A percentile compares a stretch with the other conserved stretches of the same genome.
phyloP scores from a whole-genome alignment of 2,888 invertebrate genomes.

The Cryptus viduatorius region DNA sequence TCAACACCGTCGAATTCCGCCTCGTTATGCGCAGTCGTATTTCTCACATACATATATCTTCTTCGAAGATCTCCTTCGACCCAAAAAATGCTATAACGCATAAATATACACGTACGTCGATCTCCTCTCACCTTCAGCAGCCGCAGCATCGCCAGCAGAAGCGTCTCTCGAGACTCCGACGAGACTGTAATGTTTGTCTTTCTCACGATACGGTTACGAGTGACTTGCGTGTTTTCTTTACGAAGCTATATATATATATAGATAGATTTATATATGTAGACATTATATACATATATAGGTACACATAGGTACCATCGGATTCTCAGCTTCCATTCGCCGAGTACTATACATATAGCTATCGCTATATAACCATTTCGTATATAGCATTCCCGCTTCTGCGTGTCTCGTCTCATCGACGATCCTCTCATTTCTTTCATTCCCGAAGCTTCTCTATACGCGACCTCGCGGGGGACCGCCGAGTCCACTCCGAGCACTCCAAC shows the following conservation, averaged over 20 bases:
- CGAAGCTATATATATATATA: slow-evolving; percentile 7
- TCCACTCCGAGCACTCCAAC: slow-evolving; percentile 57
- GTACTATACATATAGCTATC: slow-evolving; percentile 12
- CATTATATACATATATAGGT: slow-evolving; percentile 33
- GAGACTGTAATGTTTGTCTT: slow-evolving; percentile 80
- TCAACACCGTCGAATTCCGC: background rate
- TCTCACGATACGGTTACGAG: slow-evolving; percentile 83
- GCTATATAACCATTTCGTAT: slow-evolving; percentile 9
- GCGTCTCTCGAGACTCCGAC: slow-evolving; percentile 67
- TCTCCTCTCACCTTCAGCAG: slow-evolving; percentile 47
- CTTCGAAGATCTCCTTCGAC: slow-evolving; percentile 53
- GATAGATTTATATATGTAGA: slow-evolving; percentile 25
- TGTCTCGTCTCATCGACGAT: slow-evolving; percentile 63
- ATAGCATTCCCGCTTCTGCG: slow-evolving; percentile 49
- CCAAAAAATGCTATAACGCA: slow-evolving; percentile 64
- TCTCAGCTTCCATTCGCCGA: slow-evolving; percentile 45
- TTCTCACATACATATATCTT: slow-evolving; percentile 22
- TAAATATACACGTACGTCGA: slow-evolving; percentile 67
- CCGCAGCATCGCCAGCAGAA: slow-evolving; percentile 62
- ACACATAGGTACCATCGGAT: slow-evolving; percentile 28
- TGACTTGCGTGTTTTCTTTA: slow-evolving; percentile 80
- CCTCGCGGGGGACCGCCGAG: slow-evolving; percentile 28
- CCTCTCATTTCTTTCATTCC: slow-evolving; percentile 58
- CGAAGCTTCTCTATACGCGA: slow-evolving; percentile 50
- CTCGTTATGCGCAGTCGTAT: slow-evolving; percentile 2